Conservation (phyloP, 1,140 invertebrate genomes). For the Pseudoatta argentina region DNA sequence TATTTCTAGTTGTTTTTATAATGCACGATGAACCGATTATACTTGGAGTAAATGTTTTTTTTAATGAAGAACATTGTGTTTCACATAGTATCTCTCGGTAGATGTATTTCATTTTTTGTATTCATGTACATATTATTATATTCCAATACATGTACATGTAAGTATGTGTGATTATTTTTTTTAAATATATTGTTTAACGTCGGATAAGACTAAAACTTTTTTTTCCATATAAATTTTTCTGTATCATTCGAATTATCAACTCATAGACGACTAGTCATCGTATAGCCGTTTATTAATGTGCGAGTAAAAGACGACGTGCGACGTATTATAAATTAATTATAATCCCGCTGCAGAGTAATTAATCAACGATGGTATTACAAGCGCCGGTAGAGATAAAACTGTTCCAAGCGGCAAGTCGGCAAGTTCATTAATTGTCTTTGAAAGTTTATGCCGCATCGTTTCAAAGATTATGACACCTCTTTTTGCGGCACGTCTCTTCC, state of each 20-base stretch:
- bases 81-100: not conserved
- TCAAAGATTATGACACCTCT: constrained; percentile 15
- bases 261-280: not conserved
- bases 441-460: constrained; percentile 24
- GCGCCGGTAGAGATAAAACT: constrained; percentile 17
- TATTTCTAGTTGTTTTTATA: not conserved
- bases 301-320: not conserved
- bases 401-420: not conserved
- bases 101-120: not conserved
- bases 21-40: not conserved
- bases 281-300: not conserved
- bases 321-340: constrained; percentile 34
- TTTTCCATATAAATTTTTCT: not conserved
- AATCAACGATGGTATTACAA: constrained; percentile 17
- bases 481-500: not conserved
- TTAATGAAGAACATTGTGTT: not conserved
- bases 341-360: not conserved
- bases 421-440: constrained; percentile 33
- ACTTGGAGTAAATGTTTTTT: not conserved
- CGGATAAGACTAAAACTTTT: not conserved
- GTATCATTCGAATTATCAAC: not conserved
- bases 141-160: not conserved
- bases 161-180: not conserved
- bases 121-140: not conserved
- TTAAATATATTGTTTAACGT: not conserved